A percentile compares a stretch with the other conserved stretches of the same genome.
Evolutionary conservation across 2,113 vertebrate genomes (phyloP).

Genomic region (Macheiramphus alcinus): DNA sequence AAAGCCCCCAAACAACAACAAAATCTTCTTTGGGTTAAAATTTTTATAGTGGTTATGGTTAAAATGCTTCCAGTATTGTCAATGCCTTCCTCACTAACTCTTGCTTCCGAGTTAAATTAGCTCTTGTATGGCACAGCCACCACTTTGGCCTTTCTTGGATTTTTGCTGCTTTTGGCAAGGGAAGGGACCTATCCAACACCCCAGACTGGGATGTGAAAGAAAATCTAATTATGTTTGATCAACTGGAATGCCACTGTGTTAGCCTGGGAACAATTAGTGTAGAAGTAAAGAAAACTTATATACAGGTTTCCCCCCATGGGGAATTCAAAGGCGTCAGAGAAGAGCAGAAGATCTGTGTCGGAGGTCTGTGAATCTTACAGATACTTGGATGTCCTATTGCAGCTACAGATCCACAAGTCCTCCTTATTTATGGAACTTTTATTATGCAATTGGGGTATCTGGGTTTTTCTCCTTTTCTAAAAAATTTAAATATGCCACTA

Average conservation of each 20-base stretch:
- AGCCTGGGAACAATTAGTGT: background rate
- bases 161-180: background rate
- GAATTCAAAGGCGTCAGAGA: background rate
- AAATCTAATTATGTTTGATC: background rate
- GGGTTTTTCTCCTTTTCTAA: accelerated
- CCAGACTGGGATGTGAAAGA: no score
- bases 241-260: background rate
- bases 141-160: background rate
- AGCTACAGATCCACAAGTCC: background rate
- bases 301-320: background rate
- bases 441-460: background rate
- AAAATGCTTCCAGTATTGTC: background rate
- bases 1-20: no score
- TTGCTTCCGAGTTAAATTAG: background rate
- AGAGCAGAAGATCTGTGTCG: accelerated
- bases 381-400: background rate
- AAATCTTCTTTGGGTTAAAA: background rate
- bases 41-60: background rate
- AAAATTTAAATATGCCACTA: background rate
- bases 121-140: background rate
- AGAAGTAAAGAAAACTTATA: background rate
- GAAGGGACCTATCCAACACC: background rate
- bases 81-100: background rate
- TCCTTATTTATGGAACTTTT: background rate
- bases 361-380: background rate